A percentile compares a stretch with the other conserved stretches of the same genome.
Evolutionary conservation across 2,888 invertebrate genomes (phyloP).

Genomic region (Torymus aiolomorphi): DNA sequence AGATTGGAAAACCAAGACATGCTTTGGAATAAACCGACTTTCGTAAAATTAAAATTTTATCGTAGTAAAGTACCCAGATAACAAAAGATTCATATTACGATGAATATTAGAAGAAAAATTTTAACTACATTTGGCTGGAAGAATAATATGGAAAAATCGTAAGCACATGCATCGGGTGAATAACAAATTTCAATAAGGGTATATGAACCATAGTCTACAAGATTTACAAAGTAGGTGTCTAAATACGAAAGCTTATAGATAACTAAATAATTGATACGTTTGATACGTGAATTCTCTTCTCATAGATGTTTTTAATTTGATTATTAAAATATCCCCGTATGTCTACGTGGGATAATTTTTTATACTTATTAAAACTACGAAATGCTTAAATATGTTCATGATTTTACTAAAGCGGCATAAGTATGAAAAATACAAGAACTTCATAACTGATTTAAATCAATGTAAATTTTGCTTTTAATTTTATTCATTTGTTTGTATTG

Average conservation of each 20-base stretch:
- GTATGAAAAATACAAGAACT: too few relatives aligned
- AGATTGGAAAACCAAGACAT: not conserved
- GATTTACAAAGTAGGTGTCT: not conserved
- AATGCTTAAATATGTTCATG: too few relatives aligned
- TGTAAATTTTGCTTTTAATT: too few relatives aligned
- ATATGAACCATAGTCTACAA: slow-evolving; percentile 4
- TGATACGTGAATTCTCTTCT: too few relatives aligned
- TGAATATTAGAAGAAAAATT: slow-evolving; percentile 8
- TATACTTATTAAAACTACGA: too few relatives aligned
- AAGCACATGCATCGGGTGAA: slow-evolving; percentile 42
- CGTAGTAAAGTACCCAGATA: slow-evolving; percentile 7
- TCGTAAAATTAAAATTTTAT: too few relatives aligned
- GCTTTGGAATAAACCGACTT: not conserved
- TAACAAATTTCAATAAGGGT: slow-evolving; percentile 1
- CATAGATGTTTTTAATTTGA: too few relatives aligned
- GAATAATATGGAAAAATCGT: slow-evolving; percentile 24
- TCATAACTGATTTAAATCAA: too few relatives aligned
- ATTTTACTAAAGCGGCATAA: too few relatives aligned
- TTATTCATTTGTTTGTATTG: too few relatives aligned
- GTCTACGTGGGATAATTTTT: slow-evolving; percentile 8
- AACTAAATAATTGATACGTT: not conserved
- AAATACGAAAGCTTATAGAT: slow-evolving; percentile 19
- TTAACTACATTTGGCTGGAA: slow-evolving; percentile 3
- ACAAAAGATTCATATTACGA: not conserved
- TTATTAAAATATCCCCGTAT: slow-evolving; percentile 28